These are phyloP conservation scores for Mormyrus proboscirostris DNA, from an alignment of 2,797 vertebrate species.

Conservation along the genomic window DNA sequence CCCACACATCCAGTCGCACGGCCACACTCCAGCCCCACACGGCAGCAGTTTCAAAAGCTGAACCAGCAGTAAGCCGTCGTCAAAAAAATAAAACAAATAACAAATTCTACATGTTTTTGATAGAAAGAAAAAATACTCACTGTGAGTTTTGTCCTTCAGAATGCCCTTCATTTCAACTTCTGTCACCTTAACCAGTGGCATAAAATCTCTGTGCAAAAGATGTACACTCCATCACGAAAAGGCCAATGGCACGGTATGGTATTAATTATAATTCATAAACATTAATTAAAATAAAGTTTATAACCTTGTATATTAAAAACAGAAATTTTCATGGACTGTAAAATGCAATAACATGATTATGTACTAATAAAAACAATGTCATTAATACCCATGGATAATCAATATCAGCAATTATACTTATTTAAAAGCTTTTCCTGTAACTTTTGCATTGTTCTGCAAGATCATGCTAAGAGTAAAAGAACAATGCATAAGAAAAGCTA, in stretches of 20 bases:
- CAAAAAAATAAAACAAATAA: background rate
- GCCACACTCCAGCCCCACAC: too few relatives aligned
- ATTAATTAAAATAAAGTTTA: background rate
- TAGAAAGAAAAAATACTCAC: conserved; percentile 40
- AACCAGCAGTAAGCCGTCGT: background rate
- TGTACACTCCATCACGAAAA: background rate
- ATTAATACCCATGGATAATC: background rate
- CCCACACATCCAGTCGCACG: background rate
- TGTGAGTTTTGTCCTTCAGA: conserved; percentile 46
- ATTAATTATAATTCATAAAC: background rate
- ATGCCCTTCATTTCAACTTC: conserved; percentile 54
- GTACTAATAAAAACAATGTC: background rate
- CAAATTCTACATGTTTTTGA: background rate
- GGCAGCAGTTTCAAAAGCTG: background rate
- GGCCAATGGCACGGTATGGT: background rate
- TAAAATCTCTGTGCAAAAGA: conserved; percentile 11
- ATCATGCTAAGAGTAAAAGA: background rate
- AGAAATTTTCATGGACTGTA: background rate
- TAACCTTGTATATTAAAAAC: background rate
- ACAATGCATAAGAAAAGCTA: background rate
- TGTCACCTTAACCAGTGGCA: background rate
- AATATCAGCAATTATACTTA: background rate
- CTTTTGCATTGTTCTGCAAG: background rate
- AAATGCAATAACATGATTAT: background rate
- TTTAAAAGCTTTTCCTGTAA: background rate